Base-by-base conservation (phyloP, 2,888 invertebrate species). In the Agonopterix subpropinquella region DNA sequence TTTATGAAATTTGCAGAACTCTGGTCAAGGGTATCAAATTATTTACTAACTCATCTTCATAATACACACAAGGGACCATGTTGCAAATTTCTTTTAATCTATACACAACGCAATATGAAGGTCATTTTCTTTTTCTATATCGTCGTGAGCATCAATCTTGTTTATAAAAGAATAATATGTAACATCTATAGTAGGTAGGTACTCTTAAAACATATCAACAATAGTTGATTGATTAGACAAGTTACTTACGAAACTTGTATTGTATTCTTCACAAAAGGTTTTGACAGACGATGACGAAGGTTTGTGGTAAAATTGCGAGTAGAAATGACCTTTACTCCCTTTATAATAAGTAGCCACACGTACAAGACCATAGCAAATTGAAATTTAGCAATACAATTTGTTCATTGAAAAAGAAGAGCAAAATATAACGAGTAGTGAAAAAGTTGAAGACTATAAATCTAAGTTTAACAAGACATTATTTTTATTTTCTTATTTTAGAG, bases 201-300 rank as follows among this genome's bases (percentile, higher is more conserved):
- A 5, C 28, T 28, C 18, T 2, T 18, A 18, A 28, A 9, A 39
- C 9, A 9, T n/a, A 39, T 9, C 39, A n/a, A 70, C 60, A 62
- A 58, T 54, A 36, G 45, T 53, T 62, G 63, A 67, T 65, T 61
- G 63, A 64, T 62, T 56, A 56, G 53, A 59, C 53, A 55, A 37
- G 10, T 39, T 39, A 28, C 28, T 67, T 66, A 49, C 64, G 57
- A 56, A 56, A 63, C 55, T 53, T 28, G 53, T 45, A 56, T 57
- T 55, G 51, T 56, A 43, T 4, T 28, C 28, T 28, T 28, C 28
- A 28, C 28, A 28, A 28, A 28, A 11, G 10, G 44, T 49, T 51
- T 52, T 50, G 54, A 56, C 53, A 51, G 54, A 58, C 52, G 52
- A 48, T 54, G 50, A 51, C 50, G 39, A 45, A 39, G 45, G 37